A percentile compares a stretch with the other conserved stretches of the same genome.
phyloP scores from a whole-genome alignment of 2,797 vertebrate species.

The Phyllotis vaccarum region DNA sequence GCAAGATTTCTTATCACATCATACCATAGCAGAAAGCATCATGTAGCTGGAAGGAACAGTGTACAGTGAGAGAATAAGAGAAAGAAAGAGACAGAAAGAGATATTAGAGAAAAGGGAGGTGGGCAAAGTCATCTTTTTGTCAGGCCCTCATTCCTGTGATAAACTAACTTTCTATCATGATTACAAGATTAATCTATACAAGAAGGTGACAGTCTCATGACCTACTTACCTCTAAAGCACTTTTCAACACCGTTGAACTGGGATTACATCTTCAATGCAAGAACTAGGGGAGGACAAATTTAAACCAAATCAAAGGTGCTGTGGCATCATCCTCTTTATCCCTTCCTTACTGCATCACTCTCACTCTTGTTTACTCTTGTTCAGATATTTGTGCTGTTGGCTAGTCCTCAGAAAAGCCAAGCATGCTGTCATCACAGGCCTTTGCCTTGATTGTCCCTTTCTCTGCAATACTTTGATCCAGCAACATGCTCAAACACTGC shows the following conservation, averaged over 20 bases:
- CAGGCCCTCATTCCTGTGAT: neutral
- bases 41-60: neutral
- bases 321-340: neutral
- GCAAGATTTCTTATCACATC: neutral
- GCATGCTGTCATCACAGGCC: neutral
- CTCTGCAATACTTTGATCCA: neutral
- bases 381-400: neutral
- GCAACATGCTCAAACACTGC: neutral
- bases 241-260: neutral
- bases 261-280: neutral
- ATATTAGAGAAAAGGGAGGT: neutral
- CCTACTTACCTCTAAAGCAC: neutral
- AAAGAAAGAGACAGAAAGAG: neutral
- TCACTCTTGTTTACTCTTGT: neutral
- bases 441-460: neutral
- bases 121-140: neutral
- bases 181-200: neutral
- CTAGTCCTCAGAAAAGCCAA: slow-evolving; percentile 5
- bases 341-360: neutral
- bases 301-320: neutral
- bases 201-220: neutral
- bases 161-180: neutral
- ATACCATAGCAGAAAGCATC: neutral
- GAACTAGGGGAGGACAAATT: neutral
- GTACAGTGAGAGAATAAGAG: no score